A percentile compares a stretch with the other conserved stretches of the same genome.
phyloP scores from a whole-genome alignment of 1,140 invertebrate species.

The Asobara japonica region DNA sequence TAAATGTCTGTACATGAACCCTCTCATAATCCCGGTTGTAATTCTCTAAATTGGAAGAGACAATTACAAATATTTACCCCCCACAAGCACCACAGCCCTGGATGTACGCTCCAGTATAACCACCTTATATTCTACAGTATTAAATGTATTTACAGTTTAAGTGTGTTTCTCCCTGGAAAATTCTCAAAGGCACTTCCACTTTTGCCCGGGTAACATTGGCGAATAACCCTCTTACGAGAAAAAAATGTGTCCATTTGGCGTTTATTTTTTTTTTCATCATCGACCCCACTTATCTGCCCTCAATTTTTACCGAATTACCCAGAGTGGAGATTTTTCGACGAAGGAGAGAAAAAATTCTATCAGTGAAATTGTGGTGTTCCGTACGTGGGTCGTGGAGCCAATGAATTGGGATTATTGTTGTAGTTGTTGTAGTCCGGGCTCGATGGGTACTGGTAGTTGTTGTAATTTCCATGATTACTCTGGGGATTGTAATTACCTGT shows the following conservation, averaged over 20 bases:
- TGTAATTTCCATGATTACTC: slow-evolving; percentile 49
- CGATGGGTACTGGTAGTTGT: slow-evolving; percentile 64
- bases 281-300: not conserved
- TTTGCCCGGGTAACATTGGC: not conserved
- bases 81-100: not conserved
- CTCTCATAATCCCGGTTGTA: not conserved
- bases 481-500: slow-evolving; percentile 14
- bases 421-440: slow-evolving; percentile 67
- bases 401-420: slow-evolving; percentile 50
- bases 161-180: not conserved
- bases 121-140: slow-evolving; percentile 2
- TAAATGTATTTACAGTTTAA: not conserved
- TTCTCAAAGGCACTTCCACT: not conserved
- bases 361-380: slow-evolving; percentile 68
- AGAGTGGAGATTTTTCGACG: slow-evolving; percentile 7
- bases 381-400: slow-evolving; percentile 60
- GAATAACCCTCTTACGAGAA: not conserved
- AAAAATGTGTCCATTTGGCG: not conserved
- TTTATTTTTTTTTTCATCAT: not conserved
- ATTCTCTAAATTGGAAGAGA: not conserved
- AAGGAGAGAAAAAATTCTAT: slow-evolving; percentile 33
- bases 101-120: not conserved
- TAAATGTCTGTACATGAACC: slow-evolving; percentile 19
- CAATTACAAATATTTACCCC: not conserved
- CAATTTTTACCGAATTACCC: not conserved